Evolutionary conservation across 2,113 vertebrate genomes (phyloP), one percentile per base, ranked within the genome.

Genomic region (Polypterus senegalus): DNA sequence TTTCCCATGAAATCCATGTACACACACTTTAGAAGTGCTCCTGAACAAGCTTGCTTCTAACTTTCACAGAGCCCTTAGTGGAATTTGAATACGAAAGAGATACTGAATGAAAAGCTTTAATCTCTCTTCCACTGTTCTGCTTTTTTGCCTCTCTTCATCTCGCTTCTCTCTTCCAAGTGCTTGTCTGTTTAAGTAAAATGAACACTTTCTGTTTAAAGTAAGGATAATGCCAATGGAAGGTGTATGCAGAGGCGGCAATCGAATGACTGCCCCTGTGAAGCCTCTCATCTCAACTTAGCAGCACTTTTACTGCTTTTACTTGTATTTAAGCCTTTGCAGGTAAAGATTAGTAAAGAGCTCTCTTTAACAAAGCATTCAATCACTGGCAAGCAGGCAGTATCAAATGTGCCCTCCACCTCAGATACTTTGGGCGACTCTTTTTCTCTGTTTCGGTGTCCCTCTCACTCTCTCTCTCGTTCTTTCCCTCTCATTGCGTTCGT

Each of bases 361-460:
- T 87, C 67, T 61, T 83, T 82, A 85, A 87, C 86, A 87, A 93
- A 91, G 87, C 88, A 83, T 88, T 92, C 88, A 90, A 89, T 92
- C 88, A 81, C 81, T 82, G 83, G 84, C 83, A 86, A 88, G 89
- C 76, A 80, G 85, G 81, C 84, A 83, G 87, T 92, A 94, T 93
- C 89, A 88, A 92, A 93, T 88, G 84, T 82, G 78, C 86, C 83
- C 89, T 90, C 87, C 83, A 80, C 86, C 85, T 87, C 82, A 77
- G 84, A 78, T 85, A 80, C 84, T 76, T 80, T 80, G 82, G 77
- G 82, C 71, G 74, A 74, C 78, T 83, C 88, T 87, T 91, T 92
- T 88, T 91, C 27, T 27, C 27, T 27, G 27, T 27, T 27, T 27
- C 27, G 27, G 27, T 27, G 27, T 27, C 27, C 27, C 27, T 27